Evolutionary conservation across 2,888 invertebrate species (phyloP), one percentile per base, ranked within the genome.

Genomic region (Tetragonisca angustula): DNA sequence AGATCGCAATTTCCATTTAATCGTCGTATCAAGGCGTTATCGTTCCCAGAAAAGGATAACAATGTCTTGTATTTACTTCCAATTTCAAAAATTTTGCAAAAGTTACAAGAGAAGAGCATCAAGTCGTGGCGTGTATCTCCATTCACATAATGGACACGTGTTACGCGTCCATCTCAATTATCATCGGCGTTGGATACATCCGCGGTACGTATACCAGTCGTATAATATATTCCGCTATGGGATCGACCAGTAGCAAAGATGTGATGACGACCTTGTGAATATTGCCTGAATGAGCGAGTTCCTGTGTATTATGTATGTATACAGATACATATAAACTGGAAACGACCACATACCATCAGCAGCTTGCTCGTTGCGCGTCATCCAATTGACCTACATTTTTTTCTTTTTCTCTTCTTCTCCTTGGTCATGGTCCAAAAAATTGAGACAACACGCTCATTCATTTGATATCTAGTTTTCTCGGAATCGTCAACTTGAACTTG

Each of bases 241-340:
- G 85, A 87, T 90, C 81, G 82, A 61, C 74, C 81, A 70, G 50
- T 83, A 50, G 74, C 72, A 76, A 80, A 88, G 79, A 84, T 76
- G 76, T 77, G 87, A 86, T 4, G 85, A 86, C 84, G 85, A 85
- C 79, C 87, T 88, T 88, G 88, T 92, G 91, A 91, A 91, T 91
- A 86, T 88, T 79, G 68, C 87, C 89, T 91, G 90, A 91, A 91
- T 89, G 90, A 91, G 70, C 85, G 83, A 21, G 52, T 50, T 32
- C 15, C 32, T 19, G 24, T n/a, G 62, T 36, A 27, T 4, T 27
- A 19, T 59, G 32, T 36, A 11, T 43, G 43, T 9, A 43, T 43
- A 43, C 43, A 43, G 43, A 43, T 43, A 43, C 9, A 9, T 43
- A 43, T 43, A 9, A 43, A 9, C 2, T 11, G 43, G 43, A 61